Conservation (phyloP, 2,113 vertebrate genomes). For the Ellobius talpinus region DNA sequence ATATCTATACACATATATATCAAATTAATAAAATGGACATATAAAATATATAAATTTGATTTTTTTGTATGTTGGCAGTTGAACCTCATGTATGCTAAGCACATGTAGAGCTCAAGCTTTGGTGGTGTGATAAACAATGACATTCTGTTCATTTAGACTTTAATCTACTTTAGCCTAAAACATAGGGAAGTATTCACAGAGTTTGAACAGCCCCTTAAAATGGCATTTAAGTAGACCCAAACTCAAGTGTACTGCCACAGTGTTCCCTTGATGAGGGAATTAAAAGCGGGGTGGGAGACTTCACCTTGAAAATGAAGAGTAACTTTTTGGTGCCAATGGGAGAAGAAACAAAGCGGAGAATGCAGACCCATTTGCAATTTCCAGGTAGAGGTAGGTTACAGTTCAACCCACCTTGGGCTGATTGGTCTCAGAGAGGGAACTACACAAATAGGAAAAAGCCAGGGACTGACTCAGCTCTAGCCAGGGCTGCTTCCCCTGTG, state of each 20-base stretch:
- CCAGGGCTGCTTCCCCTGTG: not conserved
- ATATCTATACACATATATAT: not conserved
- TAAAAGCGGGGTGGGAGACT: not conserved
- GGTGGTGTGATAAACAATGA: not conserved
- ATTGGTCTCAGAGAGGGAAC: conserved; percentile 12
- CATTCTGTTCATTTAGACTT: conserved; percentile 56
- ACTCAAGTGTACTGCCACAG: not conserved
- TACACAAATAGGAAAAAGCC: conserved; percentile 63
- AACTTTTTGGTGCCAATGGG: not conserved
- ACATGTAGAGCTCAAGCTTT: not conserved
- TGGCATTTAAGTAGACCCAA: not conserved
- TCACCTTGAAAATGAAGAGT: conserved; percentile 25
- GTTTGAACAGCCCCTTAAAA: conserved; percentile 14
- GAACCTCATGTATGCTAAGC: not conserved
- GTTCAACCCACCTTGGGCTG: not conserved
- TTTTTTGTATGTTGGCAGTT: not conserved
- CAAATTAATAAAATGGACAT: not conserved
- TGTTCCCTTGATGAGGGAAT: conserved; percentile 7
- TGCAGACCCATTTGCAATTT: not conserved
- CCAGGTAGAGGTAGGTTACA: not conserved
- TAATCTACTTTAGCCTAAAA: conserved; percentile 17
- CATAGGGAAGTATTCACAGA: conserved; percentile 11
- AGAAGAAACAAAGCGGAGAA: not conserved
- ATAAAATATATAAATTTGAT: not conserved
- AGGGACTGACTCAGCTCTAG: conserved; percentile 39